phyloP scores from a whole-genome alignment of 2,888 invertebrate species.

The Gortyna flavago region DNA sequence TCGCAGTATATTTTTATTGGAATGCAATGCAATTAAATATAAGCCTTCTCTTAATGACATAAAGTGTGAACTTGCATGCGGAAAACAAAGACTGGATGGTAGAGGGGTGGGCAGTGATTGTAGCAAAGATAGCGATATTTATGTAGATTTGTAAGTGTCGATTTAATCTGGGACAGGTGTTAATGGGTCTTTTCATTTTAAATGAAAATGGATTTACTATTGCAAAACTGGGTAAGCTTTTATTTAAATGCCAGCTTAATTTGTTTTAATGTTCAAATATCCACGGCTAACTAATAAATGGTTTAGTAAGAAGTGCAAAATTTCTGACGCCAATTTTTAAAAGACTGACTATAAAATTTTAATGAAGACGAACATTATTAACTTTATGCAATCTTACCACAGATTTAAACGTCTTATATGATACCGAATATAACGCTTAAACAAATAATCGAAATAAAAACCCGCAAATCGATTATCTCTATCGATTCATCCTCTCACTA shows the following conservation, averaged over 20 bases:
- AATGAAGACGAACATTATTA: neutral
- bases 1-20: slow-evolving; percentile 14
- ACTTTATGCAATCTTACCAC: neutral
- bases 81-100: slow-evolving; percentile 17
- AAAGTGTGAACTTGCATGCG: slow-evolving; percentile 33
- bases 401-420: too few species aligned
- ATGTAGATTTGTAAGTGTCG: slow-evolving; percentile 62
- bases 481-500: slow-evolving; percentile 32
- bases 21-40: neutral
- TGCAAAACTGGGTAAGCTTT: slow-evolving; percentile 27
- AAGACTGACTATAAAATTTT: neutral
- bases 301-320: neutral
- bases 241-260: slow-evolving; percentile 21
- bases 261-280: slow-evolving; percentile 29
- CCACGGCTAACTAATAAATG: neutral
- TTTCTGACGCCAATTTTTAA: neutral
- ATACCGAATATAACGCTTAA: neutral
- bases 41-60: neutral
- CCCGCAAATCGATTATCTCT: slow-evolving; percentile 1
- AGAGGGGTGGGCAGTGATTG: slow-evolving; percentile 61
- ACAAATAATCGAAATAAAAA: neutral
- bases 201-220: slow-evolving; percentile 53
- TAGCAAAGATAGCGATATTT: slow-evolving; percentile 60
- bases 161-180: slow-evolving; percentile 65
- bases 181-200: slow-evolving; percentile 61